Evolutionary conservation across 2,113 vertebrate genomes (phyloP).

Genomic region (Eulemur rufifrons): DNA sequence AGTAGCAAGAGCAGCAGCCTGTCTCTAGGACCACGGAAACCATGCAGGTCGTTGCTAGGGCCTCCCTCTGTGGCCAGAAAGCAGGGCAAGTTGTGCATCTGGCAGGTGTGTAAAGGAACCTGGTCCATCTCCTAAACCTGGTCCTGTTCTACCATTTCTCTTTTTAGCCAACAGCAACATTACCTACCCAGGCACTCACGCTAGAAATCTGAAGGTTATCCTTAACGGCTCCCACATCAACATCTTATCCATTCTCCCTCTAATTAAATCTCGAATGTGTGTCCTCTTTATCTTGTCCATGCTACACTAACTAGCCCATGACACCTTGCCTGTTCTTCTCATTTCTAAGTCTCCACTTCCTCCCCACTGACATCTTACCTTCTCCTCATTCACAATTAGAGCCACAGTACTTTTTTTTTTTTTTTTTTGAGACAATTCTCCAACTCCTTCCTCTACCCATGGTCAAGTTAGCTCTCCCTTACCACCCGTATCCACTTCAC

Average conservation of each 20-base stretch:
- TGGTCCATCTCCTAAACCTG: not conserved
- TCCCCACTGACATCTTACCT: not conserved
- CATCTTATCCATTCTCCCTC: not conserved
- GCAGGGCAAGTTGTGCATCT: not conserved
- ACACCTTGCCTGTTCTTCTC: not conserved
- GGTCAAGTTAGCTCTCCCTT: no score
- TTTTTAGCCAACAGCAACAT: not conserved
- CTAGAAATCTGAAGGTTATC: not conserved
- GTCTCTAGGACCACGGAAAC: not conserved
- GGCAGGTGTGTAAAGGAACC: not conserved
- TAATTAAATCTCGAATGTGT: not conserved
- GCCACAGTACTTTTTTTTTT: not conserved
- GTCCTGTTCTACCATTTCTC: not conserved
- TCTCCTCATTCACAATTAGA: not conserved
- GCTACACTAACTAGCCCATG: not conserved
- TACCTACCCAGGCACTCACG: no score
- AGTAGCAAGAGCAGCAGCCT: not conserved
- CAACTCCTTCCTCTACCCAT: not conserved
- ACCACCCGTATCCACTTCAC: not conserved
- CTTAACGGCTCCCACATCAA: not conserved
- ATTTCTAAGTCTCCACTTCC: not conserved
- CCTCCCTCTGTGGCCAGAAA: not conserved
- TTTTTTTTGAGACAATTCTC: not conserved
- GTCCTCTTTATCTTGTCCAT: not conserved
- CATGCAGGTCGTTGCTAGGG: not conserved